These are phyloP conservation scores for Progne subis DNA, from an alignment of 2,113 vertebrate genomes.

Conservation along the genomic window DNA sequence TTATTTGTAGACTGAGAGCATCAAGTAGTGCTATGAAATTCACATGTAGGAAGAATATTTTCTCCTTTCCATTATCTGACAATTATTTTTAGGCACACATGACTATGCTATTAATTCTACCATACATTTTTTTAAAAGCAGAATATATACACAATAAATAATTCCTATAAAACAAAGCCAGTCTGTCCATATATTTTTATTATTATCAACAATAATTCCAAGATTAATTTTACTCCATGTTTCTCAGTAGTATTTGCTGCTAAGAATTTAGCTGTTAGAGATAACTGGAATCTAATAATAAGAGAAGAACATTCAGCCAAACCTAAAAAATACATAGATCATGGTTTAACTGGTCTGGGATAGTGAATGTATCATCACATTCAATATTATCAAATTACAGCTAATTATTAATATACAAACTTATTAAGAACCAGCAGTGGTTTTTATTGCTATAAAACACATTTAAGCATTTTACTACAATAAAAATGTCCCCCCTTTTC, in stretches of 20 bases:
- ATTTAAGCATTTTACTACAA: background rate
- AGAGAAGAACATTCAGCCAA: background rate
- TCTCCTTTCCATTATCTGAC: background rate
- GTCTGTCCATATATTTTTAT: background rate
- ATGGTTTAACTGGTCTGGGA: background rate
- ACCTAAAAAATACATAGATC: background rate
- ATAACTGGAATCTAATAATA: background rate
- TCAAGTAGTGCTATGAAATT: background rate
- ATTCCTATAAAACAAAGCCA: background rate
- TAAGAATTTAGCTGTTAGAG: background rate
- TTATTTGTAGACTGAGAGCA: background rate
- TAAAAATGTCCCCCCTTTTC: background rate
- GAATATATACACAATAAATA: background rate
- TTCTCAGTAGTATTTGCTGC: background rate
- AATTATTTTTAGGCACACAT: background rate
- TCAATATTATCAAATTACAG: background rate
- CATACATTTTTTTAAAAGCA: background rate
- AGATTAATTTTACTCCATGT: background rate
- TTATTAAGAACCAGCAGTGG: background rate
- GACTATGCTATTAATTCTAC: background rate
- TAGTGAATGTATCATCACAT: background rate
- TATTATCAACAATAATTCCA: background rate
- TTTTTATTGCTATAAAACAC: background rate
- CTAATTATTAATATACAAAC: background rate
- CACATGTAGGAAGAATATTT: background rate